Base-by-base conservation (phyloP, 2,888 invertebrate genomes). In the Isotomurus palustris region DNA sequence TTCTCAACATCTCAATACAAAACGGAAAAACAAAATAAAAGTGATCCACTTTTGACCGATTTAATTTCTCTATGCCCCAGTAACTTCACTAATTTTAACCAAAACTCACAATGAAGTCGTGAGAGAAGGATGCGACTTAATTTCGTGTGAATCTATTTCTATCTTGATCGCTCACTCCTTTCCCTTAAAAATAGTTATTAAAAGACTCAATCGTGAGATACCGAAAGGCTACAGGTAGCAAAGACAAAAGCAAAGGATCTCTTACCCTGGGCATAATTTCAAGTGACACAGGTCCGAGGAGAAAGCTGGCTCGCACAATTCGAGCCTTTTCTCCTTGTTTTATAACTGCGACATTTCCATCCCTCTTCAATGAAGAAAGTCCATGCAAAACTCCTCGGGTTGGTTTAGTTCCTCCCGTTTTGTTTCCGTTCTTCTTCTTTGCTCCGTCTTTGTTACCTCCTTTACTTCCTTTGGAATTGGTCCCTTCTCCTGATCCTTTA, bases 361-460 rank as follows among this genome's bases (percentile, higher is more conserved):
- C 56, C 40, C 69, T 41, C 40, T 64, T 51, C 5, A 69, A 51
- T 6, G 64, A 59, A 6, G 64, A 63, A 12, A 69, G 44, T n/a
- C 69, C 69, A 43, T 69, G 66, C 10, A 69, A 52, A 19, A 69
- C 56, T 17, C 69, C 69, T 14, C 67, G 45, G 1, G 67, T 67
- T 6, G 69, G 64, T 21, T 62, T 45, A 24, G 54, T 2, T 19
- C 5, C 21, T 27, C 29, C 17, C 21, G 27, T 48, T 24, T 19
- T 24, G 8, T 49, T n/a, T 21, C 27, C 24, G 19, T 40, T 47
- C 25, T 49, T 44, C 4, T 57, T 57, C 25, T 56, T 49, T 8
- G 21, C 8, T 29, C 24, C 35, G n/a, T 36, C 27, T 17, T 53
- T 48, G 28, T 32, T 49, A 17, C n/a, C 19, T 22, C 19, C 29